A percentile compares a stretch with the other conserved stretches of the same genome.
phyloP scores from a whole-genome alignment of 2,888 invertebrate species.

The Neoitamus cyanurus region DNA sequence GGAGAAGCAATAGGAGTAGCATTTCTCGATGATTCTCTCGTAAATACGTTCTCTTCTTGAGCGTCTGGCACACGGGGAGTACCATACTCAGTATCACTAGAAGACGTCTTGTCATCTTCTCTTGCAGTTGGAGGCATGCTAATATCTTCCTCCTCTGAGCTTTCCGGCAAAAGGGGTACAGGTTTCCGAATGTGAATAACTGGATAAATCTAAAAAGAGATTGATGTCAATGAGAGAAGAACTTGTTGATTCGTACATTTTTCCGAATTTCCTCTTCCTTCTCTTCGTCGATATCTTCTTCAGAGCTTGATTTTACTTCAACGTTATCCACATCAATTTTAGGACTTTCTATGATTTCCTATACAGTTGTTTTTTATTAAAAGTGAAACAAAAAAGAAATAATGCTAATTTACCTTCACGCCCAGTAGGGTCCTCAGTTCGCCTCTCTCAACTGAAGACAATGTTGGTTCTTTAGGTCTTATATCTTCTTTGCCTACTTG shows the following conservation, averaged over 20 bases:
- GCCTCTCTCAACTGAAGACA: constrained; percentile 44
- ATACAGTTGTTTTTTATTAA: not conserved
- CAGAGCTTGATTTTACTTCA: not conserved
- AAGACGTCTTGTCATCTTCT: not conserved
- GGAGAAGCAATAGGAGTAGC: not conserved
- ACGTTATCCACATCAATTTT: constrained; percentile 40
- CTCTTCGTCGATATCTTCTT: not conserved
- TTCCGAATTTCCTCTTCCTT: constrained; percentile 1
- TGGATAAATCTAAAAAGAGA: constrained; percentile 38
- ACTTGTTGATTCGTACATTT: not conserved
- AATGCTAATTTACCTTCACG: not conserved
- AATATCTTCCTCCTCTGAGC: not conserved
- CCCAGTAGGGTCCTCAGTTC: constrained; percentile 45
- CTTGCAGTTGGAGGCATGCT: not conserved
- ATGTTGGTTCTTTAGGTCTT: not conserved
- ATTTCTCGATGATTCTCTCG: not conserved
- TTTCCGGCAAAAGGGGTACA: not conserved
- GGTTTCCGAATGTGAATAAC: constrained; percentile 44
- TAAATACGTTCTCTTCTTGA: not conserved
- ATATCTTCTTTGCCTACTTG: not conserved
- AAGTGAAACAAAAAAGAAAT: not conserved
- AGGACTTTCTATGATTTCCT: not conserved
- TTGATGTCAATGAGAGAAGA: not conserved
- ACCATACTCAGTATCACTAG: not conserved
- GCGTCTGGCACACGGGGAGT: not conserved